Percentiles rank a stretch among this genome's conserved stretches.
Conservation (phyloP, 64 coral and sea anemone genomes). For the Stichodactyla mertensii region DNA sequence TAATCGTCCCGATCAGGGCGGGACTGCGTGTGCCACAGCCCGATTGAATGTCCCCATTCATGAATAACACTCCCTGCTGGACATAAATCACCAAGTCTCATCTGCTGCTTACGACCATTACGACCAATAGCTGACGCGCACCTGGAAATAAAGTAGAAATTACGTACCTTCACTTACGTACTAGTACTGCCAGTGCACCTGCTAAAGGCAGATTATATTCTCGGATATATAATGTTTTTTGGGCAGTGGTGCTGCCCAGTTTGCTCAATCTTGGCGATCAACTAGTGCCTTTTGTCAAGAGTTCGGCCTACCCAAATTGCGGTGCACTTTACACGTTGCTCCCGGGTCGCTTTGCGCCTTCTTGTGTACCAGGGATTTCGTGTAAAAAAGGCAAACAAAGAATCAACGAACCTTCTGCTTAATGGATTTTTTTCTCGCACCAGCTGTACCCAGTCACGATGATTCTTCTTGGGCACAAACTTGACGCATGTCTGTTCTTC, state of each 20-base stretch:
- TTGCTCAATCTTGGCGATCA: no score
- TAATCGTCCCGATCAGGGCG: constrained; percentile 67
- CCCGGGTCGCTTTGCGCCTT: no score
- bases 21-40: constrained; percentile 90
- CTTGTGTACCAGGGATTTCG: no score
- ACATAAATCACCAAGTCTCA: constrained; percentile 76
- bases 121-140: constrained; percentile 81
- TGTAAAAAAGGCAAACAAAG: no score
- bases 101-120: constrained; percentile 71
- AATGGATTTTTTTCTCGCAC: constrained; percentile 73
- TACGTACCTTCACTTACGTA: no score
- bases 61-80: constrained; percentile 84
- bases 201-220: no score
- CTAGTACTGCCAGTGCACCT: no score
- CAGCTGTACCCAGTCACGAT: constrained; percentile 91
- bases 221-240: no score
- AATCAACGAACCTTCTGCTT: constrained; percentile 58
- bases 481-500: constrained; percentile 68
- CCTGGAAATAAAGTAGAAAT: constrained; percentile 11
- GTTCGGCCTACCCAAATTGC: no score
- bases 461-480: constrained; percentile 67
- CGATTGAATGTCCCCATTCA: constrained; percentile 72
- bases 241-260: no score
- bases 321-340: no score
- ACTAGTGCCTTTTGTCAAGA: no score